Evolutionary conservation across 2,113 vertebrate genomes (phyloP), one percentile per base, ranked within the genome.

Genomic region (Tinamus guttatus): DNA sequence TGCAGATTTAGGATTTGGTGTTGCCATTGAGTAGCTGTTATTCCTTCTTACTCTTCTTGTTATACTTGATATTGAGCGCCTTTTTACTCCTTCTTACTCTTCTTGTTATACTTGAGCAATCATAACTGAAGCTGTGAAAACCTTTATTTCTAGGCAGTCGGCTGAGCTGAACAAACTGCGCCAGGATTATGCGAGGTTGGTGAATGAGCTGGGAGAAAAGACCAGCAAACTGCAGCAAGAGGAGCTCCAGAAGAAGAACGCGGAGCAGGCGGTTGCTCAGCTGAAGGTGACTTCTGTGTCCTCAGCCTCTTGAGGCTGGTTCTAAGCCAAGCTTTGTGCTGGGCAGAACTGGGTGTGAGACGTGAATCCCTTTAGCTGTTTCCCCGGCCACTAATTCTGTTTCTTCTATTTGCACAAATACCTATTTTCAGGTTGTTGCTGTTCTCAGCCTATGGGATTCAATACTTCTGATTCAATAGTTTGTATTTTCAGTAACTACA

Each of bases 151-250:
- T 92, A 99, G 99, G 98, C 99, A 99, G 97, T 98, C 99, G 1
- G 98, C 98, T 9, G 99, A 99, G 93, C 98, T 99, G 90, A 99
- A 98, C 96, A 99, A 99, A 93, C 96, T 99, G 76, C 99, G 98
- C 36, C 99, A 99, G 12, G 99, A 99, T 95, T 99, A 98, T 38
- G 97, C 98, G 0, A 94, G 98, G 77, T 97, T 99, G 96, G 96
- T 99, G 98, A 99, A 98, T 52, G 99, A 99, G 85, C 97, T 99
- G 96, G 97, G 98, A 5, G 99, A 99, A 89, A 99, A 98, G 94
- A 99, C 96, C 94, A 98, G 96, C 95, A 99, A 99, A 80, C 93
- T 99, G 86, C 99, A 99, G 97, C 99, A 99, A 91, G 99, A 99
- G 90, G 99, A 99, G 93, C 98, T 98, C 87, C 99, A 99, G 95